These are phyloP conservation scores for pig (Sus scrofa) DNA, from an alignment of 2,113 vertebrate genomes.

Conservation along the genomic window DNA sequence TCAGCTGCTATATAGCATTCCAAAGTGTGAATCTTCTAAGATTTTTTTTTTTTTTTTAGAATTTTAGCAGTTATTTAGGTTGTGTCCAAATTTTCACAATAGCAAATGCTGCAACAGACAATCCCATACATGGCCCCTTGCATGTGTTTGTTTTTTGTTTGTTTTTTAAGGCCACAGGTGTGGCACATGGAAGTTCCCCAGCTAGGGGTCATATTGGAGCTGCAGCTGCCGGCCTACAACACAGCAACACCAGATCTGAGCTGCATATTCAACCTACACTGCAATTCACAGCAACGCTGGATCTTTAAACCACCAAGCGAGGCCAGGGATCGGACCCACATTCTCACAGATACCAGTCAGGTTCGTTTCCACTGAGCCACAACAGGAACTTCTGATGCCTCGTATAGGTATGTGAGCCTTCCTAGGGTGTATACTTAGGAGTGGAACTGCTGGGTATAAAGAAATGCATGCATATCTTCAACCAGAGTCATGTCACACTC, in stretches of 20 bases:
- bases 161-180: too few relatives aligned
- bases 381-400: neutral
- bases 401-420: neutral
- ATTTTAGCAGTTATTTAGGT: neutral
- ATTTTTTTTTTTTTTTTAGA: neutral
- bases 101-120: neutral
- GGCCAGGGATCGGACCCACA: too few relatives aligned
- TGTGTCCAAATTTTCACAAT: constrained; percentile 26
- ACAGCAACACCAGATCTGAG: too few relatives aligned
- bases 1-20: neutral
- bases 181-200: too few relatives aligned
- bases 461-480: neutral
- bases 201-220: too few relatives aligned
- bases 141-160: too few relatives aligned
- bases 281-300: too few relatives aligned
- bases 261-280: too few relatives aligned
- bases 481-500: neutral
- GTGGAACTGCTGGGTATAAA: neutral
- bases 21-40: neutral
- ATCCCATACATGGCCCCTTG: neutral
- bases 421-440: neutral
- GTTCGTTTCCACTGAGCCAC: too few relatives aligned
- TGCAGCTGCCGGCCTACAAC: too few relatives aligned
- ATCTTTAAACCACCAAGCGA: too few relatives aligned
- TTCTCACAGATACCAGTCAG: too few relatives aligned